Base-by-base conservation (phyloP, 2,888 invertebrate genomes). In the Dasysyrphus tricinctus region DNA sequence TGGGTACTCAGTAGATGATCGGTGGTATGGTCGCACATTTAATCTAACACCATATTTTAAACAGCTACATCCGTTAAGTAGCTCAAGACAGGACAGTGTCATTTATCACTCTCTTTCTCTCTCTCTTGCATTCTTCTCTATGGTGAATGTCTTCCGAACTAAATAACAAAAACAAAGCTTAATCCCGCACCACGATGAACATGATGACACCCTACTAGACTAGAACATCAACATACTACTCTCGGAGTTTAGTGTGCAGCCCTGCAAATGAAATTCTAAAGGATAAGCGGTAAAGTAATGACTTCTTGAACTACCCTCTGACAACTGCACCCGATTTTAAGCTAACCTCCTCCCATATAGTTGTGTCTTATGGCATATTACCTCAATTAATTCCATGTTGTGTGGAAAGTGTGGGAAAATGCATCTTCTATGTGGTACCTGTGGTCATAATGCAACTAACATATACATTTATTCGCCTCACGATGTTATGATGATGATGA, bases 201-300 rank as follows among this genome's bases (percentile, higher is more conserved):
- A 61, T 24, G 61, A 42, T 39, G 61, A 65, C 65, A 65, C 11
- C 14, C 32, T 47, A 14, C 42, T 34, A 56, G 42, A 5, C 37
- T 0, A 39, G 42, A 42, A 61, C 42, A 39, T 42, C 39, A 61
- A 61, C 61, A 61, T 19, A 5, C 16, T 37, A 19, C 19, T 12
- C 5, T 39, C 12, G 6, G 6, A 37, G 39, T 11, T 24, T 19
- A 37, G 16, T 39, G 34, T 54, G 19, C 34, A 24, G 8, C 14
- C 24, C 49, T 73, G 69, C 51, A 82, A 42, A 82, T 44, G 56
- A 65, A 82, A 67, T 78, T 82, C 57, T 44, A 65, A 72, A 56
- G 77, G 47, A 81, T 70, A 82, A 73, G 59, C 72, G 54, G 11
- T 56, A 47, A 57, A 78, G 75, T 73, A 82, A 82, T 67, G 72